A percentile compares a stretch with the other conserved stretches of the same genome.
Evolutionary conservation across 2,113 vertebrate species (phyloP).

Genomic region (Caracal caracal): DNA sequence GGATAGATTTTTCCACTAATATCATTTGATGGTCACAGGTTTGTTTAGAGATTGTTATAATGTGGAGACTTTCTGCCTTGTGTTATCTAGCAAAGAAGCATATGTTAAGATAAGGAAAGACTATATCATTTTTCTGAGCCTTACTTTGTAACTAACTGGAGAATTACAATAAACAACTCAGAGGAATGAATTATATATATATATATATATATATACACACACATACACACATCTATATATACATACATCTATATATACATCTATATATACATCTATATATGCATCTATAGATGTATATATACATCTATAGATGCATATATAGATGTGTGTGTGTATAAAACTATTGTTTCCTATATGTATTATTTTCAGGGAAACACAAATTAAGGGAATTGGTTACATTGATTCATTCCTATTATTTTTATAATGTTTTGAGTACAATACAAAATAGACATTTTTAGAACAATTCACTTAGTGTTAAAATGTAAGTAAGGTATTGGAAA

Average conservation of each 20-base stretch:
- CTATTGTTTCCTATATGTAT: neutral
- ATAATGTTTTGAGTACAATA: neutral
- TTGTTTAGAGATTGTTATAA: neutral
- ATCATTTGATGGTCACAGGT: neutral
- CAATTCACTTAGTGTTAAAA: neutral
- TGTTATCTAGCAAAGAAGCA: neutral
- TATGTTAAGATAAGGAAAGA: neutral
- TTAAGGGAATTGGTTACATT: neutral
- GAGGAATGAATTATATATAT: neutral
- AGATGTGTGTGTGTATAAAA: no score
- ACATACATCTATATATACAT: no score
- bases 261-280: no score
- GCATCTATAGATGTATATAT: no score
- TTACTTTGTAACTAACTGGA: neutral
- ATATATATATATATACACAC: neutral
- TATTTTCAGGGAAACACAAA: neutral
- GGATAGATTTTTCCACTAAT: neutral
- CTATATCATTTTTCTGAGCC: neutral
- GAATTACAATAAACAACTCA: conserved; percentile 20
- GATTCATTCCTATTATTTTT: neutral
- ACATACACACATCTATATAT: no score
- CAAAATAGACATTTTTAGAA: neutral
- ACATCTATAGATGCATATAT: no score
- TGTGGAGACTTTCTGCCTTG: neutral
- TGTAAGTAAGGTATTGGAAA: neutral